These are phyloP conservation scores for Pseudoips prasinana DNA, from an alignment of 2,888 invertebrate genomes.

Conservation along the genomic window DNA sequence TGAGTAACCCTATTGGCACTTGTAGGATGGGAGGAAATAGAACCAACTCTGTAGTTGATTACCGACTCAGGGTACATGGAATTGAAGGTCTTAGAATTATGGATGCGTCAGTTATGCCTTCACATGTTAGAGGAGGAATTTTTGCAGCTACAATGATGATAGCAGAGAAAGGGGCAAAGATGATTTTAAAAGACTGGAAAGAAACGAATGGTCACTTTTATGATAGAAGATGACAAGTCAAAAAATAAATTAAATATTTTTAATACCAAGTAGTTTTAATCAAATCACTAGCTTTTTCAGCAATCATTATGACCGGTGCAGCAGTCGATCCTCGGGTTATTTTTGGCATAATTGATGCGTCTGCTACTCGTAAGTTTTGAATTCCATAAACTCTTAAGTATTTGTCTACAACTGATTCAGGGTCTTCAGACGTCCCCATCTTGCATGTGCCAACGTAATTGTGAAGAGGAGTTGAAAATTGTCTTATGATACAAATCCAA, in stretches of 20 bases:
- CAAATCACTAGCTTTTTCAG: constrained; percentile 74
- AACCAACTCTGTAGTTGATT: constrained; percentile 68
- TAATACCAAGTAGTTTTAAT: constrained; percentile 75
- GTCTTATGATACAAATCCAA: constrained; percentile 72
- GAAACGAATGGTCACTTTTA: constrained; percentile 62
- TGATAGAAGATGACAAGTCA: constrained; percentile 40
- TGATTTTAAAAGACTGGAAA: constrained; percentile 73
- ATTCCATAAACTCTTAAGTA: constrained; percentile 62
- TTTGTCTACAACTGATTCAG: constrained; percentile 66
- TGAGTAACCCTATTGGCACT: constrained; percentile 72
- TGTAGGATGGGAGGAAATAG: constrained; percentile 72
- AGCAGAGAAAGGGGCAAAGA: constrained; percentile 70
- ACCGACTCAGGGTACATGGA: constrained; percentile 64
- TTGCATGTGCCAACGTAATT: constrained; percentile 75
- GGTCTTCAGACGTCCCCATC: constrained; percentile 65
- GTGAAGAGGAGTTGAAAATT: constrained; percentile 69
- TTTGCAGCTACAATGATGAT: constrained; percentile 74
- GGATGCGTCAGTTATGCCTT: constrained; percentile 75
- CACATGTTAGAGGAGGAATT: constrained; percentile 65
- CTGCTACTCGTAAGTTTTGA: constrained; percentile 63
- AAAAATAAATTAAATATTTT: constrained; percentile 46
- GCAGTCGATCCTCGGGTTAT: constrained; percentile 71
- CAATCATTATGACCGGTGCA: constrained; percentile 75
- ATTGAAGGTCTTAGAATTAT: constrained; percentile 70
- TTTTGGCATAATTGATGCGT: constrained; percentile 72